Evolutionary conservation across 2,888 invertebrate species (phyloP).

Genomic region (Mesorhabditis belari): DNA sequence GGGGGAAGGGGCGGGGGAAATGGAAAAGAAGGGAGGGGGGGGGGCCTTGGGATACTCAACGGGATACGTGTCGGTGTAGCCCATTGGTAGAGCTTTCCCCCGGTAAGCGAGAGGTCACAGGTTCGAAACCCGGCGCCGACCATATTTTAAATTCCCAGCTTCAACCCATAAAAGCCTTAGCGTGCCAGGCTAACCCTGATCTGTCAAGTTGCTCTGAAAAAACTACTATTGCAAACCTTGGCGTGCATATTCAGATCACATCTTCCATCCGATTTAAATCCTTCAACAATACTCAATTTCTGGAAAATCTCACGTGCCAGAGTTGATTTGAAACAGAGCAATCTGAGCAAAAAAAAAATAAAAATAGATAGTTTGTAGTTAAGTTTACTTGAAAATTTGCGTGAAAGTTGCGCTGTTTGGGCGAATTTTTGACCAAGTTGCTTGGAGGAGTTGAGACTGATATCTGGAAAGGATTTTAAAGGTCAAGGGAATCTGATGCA

Average conservation of each 20-base stretch:
- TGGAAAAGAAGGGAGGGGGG: no score
- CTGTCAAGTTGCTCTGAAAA: no score
- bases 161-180: not conserved
- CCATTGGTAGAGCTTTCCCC: no score
- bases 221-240: slow-evolving; percentile 9
- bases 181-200: no score
- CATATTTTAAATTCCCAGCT: not conserved
- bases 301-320: slow-evolving; percentile 45
- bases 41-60: no score
- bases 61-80: no score
- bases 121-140: no score
- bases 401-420: slow-evolving; percentile 24
- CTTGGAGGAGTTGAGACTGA: slow-evolving; percentile 39
- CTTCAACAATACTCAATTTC: slow-evolving; percentile 50
- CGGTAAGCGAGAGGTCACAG: no score
- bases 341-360: slow-evolving; percentile 6
- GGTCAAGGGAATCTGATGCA: no score
- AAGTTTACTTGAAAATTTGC: slow-evolving; percentile 47
- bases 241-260: slow-evolving; percentile 41
- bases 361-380: no score
- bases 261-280: slow-evolving; percentile 34
- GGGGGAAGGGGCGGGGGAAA: no score
- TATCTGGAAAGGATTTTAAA: slow-evolving; percentile 46
- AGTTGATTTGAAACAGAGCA: slow-evolving; percentile 26
- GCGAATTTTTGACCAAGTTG: slow-evolving; percentile 46